A percentile compares a stretch with the other conserved stretches of the same genome.
These are phyloP conservation scores for Pelochelys cantorii DNA, from an alignment of 2,797 vertebrate genomes.

Conservation along the genomic window DNA sequence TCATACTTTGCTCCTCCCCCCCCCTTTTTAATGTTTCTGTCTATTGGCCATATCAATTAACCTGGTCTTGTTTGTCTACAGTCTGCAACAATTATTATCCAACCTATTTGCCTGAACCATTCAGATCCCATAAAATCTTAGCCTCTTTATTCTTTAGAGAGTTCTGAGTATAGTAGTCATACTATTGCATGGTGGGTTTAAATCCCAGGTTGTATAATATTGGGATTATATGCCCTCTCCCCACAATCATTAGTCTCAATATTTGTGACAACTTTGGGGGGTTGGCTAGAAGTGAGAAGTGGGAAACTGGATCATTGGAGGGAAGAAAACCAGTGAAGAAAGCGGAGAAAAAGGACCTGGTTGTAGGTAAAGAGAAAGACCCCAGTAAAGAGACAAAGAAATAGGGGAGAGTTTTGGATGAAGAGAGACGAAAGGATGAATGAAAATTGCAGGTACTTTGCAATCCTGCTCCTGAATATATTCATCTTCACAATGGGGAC, in stretches of 20 bases:
- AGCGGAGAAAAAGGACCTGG: not conserved
- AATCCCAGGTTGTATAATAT: not conserved
- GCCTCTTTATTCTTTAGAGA: not conserved
- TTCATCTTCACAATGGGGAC: rapidly evolving
- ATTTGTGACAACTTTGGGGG: not conserved
- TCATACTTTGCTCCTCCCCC: not conserved
- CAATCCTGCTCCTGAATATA: too few relatives aligned
- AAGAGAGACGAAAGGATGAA: not conserved
- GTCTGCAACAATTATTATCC: not conserved
- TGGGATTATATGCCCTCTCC: too few relatives aligned
- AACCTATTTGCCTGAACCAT: not conserved
- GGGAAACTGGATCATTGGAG: not conserved
- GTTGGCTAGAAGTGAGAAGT: not conserved
- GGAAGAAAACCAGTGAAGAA: not conserved
- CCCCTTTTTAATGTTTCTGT: not conserved
- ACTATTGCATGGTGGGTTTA: not conserved
- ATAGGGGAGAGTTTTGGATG: not conserved
- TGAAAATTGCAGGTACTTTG: not conserved
- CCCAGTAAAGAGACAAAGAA: not conserved
- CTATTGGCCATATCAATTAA: not conserved
- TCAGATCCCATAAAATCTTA: not conserved
- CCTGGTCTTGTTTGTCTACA: not conserved
- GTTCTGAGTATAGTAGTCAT: not conserved
- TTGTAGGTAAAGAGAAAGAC: not conserved
- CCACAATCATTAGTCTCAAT: too few relatives aligned